A percentile compares a stretch with the other conserved stretches of the same genome.
These are phyloP conservation scores for Drosophila kohkoa DNA, from an alignment of 1,140 invertebrate species.

Conservation along the genomic window DNA sequence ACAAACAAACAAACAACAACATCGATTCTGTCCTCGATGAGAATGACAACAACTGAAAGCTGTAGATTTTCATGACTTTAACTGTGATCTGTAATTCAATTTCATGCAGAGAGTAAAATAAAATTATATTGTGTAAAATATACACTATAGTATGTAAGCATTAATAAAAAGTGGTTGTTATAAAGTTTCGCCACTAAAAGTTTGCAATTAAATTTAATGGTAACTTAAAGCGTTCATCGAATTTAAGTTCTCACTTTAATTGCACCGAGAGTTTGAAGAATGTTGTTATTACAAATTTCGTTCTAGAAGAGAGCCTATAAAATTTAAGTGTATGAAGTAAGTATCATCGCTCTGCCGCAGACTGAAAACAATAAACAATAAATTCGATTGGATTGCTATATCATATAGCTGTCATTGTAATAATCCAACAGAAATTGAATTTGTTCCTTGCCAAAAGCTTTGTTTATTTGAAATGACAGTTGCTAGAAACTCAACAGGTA, in stretches of 20 bases:
- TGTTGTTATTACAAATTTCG: background rate
- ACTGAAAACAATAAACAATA: no score
- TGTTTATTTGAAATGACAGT: background rate
- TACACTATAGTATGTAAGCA: background rate
- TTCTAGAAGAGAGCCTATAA: background rate
- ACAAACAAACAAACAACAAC: conserved; percentile 54
- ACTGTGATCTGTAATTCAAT: conserved; percentile 35
- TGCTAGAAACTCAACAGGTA: background rate
- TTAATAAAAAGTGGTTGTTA: conserved; percentile 9
- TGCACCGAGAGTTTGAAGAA: background rate
- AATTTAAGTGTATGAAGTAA: background rate
- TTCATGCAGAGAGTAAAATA: conserved; percentile 15
- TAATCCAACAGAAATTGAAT: background rate
- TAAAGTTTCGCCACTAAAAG: conserved; percentile 13
- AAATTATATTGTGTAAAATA: conserved; percentile 16
- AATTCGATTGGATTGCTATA: background rate
- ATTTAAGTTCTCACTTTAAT: background rate
- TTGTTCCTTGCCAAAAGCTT: background rate
- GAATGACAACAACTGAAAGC: conserved; percentile 6
- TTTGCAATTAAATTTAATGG: conserved; percentile 17
- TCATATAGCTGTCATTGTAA: background rate
- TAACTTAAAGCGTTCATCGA: conserved; percentile 9
- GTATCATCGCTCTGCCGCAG: background rate
- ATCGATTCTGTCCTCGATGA: background rate
- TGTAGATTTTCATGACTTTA: conserved; percentile 32